These are phyloP conservation scores for Potamarius usumacintae DNA, from an alignment of 2,113 vertebrate genomes.

Conservation along the genomic window DNA sequence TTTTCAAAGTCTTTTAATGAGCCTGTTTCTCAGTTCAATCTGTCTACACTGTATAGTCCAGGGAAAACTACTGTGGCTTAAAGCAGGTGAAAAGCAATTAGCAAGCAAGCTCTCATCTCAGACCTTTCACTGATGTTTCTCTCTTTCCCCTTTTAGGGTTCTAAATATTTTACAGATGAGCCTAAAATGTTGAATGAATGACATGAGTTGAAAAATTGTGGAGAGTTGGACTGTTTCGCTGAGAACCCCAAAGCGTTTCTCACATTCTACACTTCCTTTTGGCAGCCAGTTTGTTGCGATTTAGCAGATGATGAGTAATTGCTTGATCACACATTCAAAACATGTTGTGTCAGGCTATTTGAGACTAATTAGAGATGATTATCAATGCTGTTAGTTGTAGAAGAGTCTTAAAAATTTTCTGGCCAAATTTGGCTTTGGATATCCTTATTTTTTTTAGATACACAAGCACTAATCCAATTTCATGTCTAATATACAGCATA, in stretches of 20 bases:
- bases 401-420: neutral
- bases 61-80: constrained; percentile 30
- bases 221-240: neutral
- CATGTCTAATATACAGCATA: neutral
- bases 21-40: constrained; percentile 51
- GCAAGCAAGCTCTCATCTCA: constrained; percentile 47
- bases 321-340: constrained; percentile 30
- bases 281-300: constrained; percentile 38
- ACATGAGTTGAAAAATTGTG: neutral
- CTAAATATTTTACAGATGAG: constrained; percentile 21
- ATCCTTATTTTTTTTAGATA: neutral
- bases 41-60: constrained; percentile 39
- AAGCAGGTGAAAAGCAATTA: constrained; percentile 64
- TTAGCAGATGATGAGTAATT: constrained; percentile 36
- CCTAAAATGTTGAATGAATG: constrained; percentile 40
- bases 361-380: constrained; percentile 39
- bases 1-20: constrained; percentile 62
- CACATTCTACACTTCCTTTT: constrained; percentile 29
- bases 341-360: constrained; percentile 19
- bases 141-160: constrained; percentile 2
- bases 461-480: neutral
- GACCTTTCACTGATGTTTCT: constrained; percentile 6
- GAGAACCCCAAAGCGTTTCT: constrained; percentile 20
- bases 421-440: constrained; percentile 2
- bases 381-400: neutral